Evolutionary conservation across 2,113 vertebrate species (phyloP).

Genomic region (Mormoops blainvillei): DNA sequence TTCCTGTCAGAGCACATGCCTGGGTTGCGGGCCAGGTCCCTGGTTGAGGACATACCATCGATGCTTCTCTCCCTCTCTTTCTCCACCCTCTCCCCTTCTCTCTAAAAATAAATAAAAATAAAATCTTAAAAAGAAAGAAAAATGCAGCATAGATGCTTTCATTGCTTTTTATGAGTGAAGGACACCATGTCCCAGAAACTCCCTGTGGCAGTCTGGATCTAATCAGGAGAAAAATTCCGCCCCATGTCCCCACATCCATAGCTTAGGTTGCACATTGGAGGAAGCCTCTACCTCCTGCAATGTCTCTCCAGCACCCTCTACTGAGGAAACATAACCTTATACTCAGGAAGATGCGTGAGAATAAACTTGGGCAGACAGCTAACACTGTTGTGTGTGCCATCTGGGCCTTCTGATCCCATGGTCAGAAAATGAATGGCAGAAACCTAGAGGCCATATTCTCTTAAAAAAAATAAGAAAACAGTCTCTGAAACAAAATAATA

Average conservation of each 20-base stretch:
- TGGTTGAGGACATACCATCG: too few relatives aligned
- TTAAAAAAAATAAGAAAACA: neutral
- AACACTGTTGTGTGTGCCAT: neutral
- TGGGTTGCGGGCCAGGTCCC: too few relatives aligned
- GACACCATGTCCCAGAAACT: neutral
- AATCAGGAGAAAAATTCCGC: neutral
- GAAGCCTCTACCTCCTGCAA: neutral
- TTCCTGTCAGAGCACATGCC: too few relatives aligned
- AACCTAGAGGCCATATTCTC: neutral
- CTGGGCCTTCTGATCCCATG: neutral
- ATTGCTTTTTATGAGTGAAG: neutral
- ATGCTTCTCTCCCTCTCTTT: too few relatives aligned
- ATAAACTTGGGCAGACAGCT: too few relatives aligned
- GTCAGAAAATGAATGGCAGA: neutral
- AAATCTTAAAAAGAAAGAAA: neutral
- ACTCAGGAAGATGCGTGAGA: neutral
- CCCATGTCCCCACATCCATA: neutral
- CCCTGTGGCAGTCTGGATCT: neutral
- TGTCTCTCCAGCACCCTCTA: constrained; percentile 38
- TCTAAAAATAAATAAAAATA: too few relatives aligned
- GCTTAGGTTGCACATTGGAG: neutral
- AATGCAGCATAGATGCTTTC: neutral
- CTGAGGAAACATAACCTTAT: neutral
- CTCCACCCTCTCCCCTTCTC: too few relatives aligned
- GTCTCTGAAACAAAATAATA: neutral